Evolutionary conservation across 2,113 vertebrate genomes (phyloP).

Genomic region (Pygoscelis adeliae): DNA sequence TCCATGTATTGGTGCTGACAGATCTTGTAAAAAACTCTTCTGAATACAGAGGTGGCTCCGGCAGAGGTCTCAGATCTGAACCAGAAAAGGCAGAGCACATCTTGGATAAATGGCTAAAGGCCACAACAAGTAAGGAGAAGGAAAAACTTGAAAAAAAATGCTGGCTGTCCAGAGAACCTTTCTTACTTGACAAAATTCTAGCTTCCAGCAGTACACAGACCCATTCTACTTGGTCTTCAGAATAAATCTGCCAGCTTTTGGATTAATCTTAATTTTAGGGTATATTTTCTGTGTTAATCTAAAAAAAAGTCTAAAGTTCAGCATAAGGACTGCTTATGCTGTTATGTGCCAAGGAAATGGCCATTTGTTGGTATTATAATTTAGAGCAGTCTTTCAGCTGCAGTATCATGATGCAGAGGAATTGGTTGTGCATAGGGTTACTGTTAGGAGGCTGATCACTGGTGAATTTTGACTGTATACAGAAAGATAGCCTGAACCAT

Average conservation of each 20-base stretch:
- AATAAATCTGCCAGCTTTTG: not conserved
- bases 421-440: not conserved
- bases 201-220: not conserved
- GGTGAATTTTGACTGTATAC: not conserved
- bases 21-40: not conserved
- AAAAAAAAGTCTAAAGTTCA: not conserved
- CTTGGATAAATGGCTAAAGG: not conserved
- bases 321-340: not conserved
- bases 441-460: not conserved
- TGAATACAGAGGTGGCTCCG: not conserved
- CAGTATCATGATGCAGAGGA: not conserved
- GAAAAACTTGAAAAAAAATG: not conserved
- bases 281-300: not conserved
- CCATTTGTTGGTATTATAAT: not conserved
- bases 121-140: not conserved
- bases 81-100: not conserved
- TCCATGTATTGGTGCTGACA: not conserved
- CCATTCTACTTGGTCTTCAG: not conserved
- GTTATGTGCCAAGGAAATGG: fast-evolving
- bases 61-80: not conserved
- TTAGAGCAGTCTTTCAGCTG: not conserved
- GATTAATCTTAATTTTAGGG: not conserved
- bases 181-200: not conserved
- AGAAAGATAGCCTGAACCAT: not conserved
- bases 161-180: not conserved